These are phyloP conservation scores for Cebus imitator DNA, from an alignment of 2,113 vertebrate genomes.

Conservation along the genomic window DNA sequence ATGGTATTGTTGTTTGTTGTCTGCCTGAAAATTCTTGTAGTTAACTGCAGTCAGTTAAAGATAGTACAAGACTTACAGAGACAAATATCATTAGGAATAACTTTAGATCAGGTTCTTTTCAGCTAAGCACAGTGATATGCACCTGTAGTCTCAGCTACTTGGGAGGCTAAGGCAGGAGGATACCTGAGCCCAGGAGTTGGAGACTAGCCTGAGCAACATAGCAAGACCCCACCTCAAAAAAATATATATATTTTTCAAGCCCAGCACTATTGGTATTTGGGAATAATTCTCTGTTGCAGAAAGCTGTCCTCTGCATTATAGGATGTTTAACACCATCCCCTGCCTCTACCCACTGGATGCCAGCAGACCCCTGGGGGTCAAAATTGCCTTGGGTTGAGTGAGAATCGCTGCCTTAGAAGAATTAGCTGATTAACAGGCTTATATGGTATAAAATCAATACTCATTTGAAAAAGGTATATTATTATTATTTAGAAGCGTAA, in stretches of 20 bases:
- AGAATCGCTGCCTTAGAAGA: neutral
- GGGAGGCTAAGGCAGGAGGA: neutral
- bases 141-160: neutral
- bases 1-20: neutral
- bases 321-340: neutral
- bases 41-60: neutral
- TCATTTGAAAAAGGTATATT: neutral
- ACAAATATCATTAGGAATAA: neutral
- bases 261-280: neutral
- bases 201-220: neutral
- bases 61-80: neutral
- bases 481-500: neutral
- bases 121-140: neutral
- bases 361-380: neutral
- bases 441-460: neutral
- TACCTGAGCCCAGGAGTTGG: neutral
- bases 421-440: neutral
- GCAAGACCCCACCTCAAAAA: neutral
- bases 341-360: neutral
- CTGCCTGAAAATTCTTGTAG: neutral
- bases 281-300: neutral
- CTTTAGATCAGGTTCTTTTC: neutral
- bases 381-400: neutral
- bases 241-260: neutral
- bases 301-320: neutral